phyloP scores from a whole-genome alignment of 92 coral and sea anemone genomes.

The Zoanthus gigantus region DNA sequence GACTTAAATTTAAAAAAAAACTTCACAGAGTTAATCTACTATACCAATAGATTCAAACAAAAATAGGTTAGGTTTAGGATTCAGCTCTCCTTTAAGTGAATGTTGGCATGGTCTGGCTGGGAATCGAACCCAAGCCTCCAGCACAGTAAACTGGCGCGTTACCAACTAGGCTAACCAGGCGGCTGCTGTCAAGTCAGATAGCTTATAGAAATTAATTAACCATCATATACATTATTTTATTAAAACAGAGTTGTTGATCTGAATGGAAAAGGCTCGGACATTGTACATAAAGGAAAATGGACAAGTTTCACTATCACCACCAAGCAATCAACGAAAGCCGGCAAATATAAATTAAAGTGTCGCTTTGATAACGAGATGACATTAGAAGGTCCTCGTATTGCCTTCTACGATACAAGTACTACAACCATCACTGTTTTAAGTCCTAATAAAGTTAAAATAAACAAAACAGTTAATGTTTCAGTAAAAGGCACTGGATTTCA shows the following conservation, averaged over 20 bases:
- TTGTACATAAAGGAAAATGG: neutral
- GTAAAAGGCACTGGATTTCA: constrained; percentile 13
- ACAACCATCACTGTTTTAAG: neutral
- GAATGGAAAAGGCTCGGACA: neutral
- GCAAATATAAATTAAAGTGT: neutral
- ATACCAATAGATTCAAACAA: too few species aligned
- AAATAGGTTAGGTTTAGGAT: too few species aligned
- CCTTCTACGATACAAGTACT: neutral
- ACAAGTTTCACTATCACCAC: constrained; percentile 7
- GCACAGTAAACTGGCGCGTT: too few species aligned
- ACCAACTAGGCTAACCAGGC: too few species aligned
- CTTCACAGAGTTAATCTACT: too few species aligned
- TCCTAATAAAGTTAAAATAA: constrained; percentile 3
- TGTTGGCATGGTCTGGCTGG: too few species aligned
- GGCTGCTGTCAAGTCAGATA: neutral
- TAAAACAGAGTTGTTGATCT: constrained; percentile 10
- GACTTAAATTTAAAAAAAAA: too few species aligned
- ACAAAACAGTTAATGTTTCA: neutral
- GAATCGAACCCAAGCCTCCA: too few species aligned
- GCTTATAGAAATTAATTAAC: neutral
- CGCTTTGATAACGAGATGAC: neutral
- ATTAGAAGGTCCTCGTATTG: neutral
- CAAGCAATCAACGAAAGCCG: neutral
- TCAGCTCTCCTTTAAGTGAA: too few species aligned
- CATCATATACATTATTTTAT: neutral